Evolutionary conservation across 2,888 invertebrate species (phyloP).

Genomic region (Acrocera orbiculus): DNA sequence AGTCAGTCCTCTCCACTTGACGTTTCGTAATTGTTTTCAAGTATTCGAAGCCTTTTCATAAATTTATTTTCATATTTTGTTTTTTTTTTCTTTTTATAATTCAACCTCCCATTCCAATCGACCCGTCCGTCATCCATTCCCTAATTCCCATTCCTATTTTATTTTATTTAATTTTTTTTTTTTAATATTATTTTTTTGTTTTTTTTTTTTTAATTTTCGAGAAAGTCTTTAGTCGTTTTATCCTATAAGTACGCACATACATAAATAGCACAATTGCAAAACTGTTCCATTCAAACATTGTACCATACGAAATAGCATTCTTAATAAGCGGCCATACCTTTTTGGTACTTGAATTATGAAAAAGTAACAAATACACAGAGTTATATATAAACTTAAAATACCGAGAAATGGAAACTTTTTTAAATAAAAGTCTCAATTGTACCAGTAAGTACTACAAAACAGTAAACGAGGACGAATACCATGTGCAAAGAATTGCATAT

Average conservation of each 20-base stretch:
- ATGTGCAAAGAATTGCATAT: slow-evolving; percentile 5
- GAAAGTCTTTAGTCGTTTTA: no score
- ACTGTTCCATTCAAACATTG: slow-evolving; percentile 3
- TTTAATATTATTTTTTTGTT: neutral
- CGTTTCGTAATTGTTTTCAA: slow-evolving; percentile 16
- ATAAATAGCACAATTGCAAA: slow-evolving; percentile 7
- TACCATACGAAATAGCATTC: slow-evolving; percentile 4
- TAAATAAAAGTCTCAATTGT: no score
- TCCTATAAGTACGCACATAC: no score
- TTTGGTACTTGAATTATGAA: neutral
- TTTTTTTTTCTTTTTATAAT: no score
- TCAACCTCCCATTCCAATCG: no score
- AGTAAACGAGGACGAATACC: slow-evolving; percentile 5
- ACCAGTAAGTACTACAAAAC: no score
- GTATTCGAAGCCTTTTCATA: slow-evolving; percentile 13
- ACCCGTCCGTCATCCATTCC: neutral
- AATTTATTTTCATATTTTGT: no score
- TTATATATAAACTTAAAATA: slow-evolving; percentile 4
- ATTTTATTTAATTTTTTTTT: neutral
- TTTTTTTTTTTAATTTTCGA: slow-evolving; percentile 4
- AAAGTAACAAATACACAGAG: slow-evolving; percentile 5
- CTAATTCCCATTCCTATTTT: neutral
- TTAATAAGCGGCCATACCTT: slow-evolving; percentile 6
- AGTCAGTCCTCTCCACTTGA: slow-evolving; percentile 10
- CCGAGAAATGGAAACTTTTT: slow-evolving; percentile 6